Evolutionary conservation across 1,140 invertebrate genomes (phyloP).

Genomic region (Pseudomyrmex sp.): DNA sequence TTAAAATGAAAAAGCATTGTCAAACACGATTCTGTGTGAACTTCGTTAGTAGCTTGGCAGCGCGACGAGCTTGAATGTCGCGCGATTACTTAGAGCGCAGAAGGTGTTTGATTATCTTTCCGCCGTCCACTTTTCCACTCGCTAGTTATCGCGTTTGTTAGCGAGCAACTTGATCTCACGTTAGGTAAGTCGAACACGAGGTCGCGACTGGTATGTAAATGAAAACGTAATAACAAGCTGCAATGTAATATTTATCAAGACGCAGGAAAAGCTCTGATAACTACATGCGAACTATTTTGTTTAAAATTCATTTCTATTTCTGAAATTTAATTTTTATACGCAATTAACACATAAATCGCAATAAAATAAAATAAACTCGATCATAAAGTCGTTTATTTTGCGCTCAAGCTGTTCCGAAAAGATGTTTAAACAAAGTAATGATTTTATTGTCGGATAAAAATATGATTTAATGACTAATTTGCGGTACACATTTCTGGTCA

Average conservation of each 20-base stretch:
- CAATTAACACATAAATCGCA: not conserved
- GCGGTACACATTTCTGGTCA: not conserved
- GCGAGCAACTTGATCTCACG: not conserved
- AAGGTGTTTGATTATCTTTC: conserved; percentile 34
- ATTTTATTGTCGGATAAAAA: not conserved
- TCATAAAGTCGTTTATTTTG: not conserved
- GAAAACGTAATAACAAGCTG: too few species aligned
- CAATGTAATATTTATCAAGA: too few species aligned
- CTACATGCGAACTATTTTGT: not conserved
- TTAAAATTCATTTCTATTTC: not conserved
- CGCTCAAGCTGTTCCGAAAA: not conserved
- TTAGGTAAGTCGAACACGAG: conserved; percentile 15
- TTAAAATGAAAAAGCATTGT: conserved; percentile 21
- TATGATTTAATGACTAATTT: conserved; percentile 9
- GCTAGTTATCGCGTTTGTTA: conserved; percentile 7
- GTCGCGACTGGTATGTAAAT: too few species aligned
- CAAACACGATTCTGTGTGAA: conserved; percentile 3
- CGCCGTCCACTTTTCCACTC: not conserved
- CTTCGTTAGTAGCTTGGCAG: conserved; percentile 16
- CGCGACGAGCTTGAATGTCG: conserved; percentile 13
- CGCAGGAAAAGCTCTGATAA: too few species aligned
- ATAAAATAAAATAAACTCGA: not conserved
- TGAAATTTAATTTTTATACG: not conserved
- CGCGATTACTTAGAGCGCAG: conserved; percentile 30
- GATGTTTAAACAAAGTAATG: not conserved